Evolutionary conservation across 2,797 vertebrate species (phyloP).

Genomic region (Leptoclinus maculatus): DNA sequence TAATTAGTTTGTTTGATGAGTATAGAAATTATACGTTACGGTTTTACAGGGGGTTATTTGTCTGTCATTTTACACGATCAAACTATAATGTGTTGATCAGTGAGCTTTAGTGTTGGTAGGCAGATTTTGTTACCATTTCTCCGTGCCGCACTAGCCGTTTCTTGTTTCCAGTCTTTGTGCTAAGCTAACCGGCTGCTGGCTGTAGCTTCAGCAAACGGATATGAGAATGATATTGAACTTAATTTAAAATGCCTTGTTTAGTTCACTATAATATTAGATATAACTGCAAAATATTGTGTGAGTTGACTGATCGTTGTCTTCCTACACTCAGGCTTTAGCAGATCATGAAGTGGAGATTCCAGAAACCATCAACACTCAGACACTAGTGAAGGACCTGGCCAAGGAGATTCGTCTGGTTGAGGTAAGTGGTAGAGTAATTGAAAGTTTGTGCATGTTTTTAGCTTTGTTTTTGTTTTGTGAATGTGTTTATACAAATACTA

Average conservation of each 20-base stretch:
- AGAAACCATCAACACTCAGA: slow-evolving; percentile 90
- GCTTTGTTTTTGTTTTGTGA: background rate
- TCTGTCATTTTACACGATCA: background rate
- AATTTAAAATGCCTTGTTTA: background rate
- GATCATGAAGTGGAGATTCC: slow-evolving; percentile 95
- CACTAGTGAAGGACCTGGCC: slow-evolving; percentile 92
- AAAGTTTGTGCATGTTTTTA: background rate
- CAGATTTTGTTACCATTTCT: background rate
- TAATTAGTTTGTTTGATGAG: background rate
- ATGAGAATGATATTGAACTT: background rate
- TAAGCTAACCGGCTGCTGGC: background rate
- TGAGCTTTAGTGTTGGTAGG: background rate
- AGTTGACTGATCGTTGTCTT: slow-evolving; percentile 28
- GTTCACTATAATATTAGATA: background rate
- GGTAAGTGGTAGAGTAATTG: slow-evolving; percentile 74
- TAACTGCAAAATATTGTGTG: background rate
- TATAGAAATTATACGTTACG: background rate
- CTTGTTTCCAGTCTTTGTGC: background rate
- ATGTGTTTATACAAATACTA: background rate
- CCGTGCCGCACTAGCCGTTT: background rate
- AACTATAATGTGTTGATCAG: background rate
- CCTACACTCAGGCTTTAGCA: slow-evolving; percentile 82
- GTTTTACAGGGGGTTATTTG: background rate
- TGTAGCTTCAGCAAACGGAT: background rate
- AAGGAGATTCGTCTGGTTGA: slow-evolving; percentile 95